These are phyloP conservation scores for Dendrocincla fuliginosa DNA, from an alignment of 2,797 vertebrate species.

Conservation along the genomic window DNA sequence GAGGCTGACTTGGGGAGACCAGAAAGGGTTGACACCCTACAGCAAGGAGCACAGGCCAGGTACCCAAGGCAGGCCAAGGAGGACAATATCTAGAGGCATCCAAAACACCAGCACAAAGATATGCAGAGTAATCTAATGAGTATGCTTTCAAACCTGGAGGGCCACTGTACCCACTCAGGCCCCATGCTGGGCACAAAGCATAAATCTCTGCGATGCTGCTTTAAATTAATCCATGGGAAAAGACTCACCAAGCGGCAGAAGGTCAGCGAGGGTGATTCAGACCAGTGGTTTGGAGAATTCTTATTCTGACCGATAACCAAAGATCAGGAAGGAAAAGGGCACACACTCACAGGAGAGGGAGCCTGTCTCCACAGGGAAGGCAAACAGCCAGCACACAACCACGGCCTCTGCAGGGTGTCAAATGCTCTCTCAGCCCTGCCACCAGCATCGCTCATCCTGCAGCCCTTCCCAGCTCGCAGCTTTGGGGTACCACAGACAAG, in stretches of 20 bases:
- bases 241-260: neutral
- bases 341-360: fast-evolving
- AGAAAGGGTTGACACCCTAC: neutral
- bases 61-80: neutral
- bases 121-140: neutral
- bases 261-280: neutral
- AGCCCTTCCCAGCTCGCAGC: neutral
- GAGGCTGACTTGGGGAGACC: fast-evolving
- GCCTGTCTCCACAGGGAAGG: neutral
- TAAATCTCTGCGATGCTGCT: neutral
- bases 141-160: neutral
- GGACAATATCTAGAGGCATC: neutral
- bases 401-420: neutral
- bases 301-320: neutral
- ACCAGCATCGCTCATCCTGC: neutral
- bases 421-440: fast-evolving
- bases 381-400: neutral
- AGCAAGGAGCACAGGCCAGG: neutral
- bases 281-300: constrained; percentile 35
- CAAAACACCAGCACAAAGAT: neutral
- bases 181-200: fast-evolving
- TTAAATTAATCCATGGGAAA: constrained; percentile 32
- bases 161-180: fast-evolving
- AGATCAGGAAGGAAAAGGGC: neutral
- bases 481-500: neutral